phyloP scores from a whole-genome alignment of 2,113 vertebrate genomes.

The Pseudonaja textilis region DNA sequence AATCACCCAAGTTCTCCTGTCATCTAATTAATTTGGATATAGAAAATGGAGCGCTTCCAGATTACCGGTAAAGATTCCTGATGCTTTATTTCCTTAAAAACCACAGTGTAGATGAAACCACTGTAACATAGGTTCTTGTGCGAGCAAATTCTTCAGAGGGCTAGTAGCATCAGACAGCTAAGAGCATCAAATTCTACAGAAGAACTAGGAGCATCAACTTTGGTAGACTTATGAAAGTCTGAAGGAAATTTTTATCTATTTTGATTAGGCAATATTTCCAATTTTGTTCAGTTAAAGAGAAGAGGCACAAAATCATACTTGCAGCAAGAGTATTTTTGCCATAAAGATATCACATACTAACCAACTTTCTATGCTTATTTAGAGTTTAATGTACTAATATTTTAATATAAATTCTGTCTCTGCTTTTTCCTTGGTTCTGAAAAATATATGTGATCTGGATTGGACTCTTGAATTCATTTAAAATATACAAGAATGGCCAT shows the following conservation, averaged over 20 bases:
- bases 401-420: not conserved
- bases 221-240: not conserved
- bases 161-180: not conserved
- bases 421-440: not conserved
- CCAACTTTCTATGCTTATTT: not conserved
- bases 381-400: not conserved
- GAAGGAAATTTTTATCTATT: not conserved
- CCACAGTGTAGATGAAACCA: not conserved
- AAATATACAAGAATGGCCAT: not conserved
- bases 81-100: not conserved
- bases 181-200: too few species aligned
- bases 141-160: not conserved
- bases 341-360: not conserved
- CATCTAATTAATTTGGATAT: not conserved
- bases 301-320: not conserved
- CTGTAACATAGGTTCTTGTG: too few species aligned
- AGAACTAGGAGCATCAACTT: not conserved
- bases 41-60: not conserved
- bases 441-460: not conserved
- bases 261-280: not conserved
- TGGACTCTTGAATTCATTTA: not conserved
- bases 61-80: not conserved
- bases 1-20: too few species aligned
- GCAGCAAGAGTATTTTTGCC: not conserved
- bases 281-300: not conserved